Evolutionary conservation across 2,113 vertebrate species (phyloP).

Genomic region (Dromiciops gliroides): DNA sequence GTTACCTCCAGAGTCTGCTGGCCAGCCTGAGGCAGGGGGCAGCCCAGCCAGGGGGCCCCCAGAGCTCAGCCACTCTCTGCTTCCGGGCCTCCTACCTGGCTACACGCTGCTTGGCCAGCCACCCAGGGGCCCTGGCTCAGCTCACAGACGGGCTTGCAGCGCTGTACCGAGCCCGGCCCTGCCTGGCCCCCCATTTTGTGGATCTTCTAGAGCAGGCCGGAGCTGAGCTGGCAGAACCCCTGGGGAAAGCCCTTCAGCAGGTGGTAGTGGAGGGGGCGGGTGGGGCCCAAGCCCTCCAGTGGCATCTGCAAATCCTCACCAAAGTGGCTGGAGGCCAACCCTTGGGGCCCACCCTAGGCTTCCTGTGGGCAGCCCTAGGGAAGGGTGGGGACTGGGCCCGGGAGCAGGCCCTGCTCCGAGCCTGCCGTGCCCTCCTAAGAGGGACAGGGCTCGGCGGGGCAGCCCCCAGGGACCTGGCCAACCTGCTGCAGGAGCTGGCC

Average conservation of each 20-base stretch:
- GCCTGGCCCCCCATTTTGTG: conserved; percentile 88
- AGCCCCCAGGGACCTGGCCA: conserved; percentile 81
- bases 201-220: conserved; percentile 85
- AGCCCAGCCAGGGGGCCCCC: conserved; percentile 75
- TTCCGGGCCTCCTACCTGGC: conserved; percentile 89
- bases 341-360: conserved; percentile 81
- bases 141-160: conserved; percentile 81
- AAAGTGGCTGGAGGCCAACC: conserved; percentile 82
- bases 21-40: conserved; percentile 83
- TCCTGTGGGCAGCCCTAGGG: conserved; percentile 82
- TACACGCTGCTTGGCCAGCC: conserved; percentile 82
- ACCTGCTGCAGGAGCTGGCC: conserved; percentile 87
- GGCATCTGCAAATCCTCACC: conserved; percentile 88
- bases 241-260: conserved; percentile 83
- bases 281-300: conserved; percentile 78
- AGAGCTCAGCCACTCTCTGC: conserved; percentile 83
- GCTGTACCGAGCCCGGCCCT: conserved; percentile 85
- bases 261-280: conserved; percentile 78
- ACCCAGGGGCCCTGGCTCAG: conserved; percentile 71
- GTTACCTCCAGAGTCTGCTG: conserved; percentile 86
- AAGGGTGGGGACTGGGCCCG: conserved; percentile 83
- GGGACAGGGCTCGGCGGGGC: conserved; percentile 78
- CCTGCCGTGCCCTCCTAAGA: conserved; percentile 87
- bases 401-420: conserved; percentile 85
- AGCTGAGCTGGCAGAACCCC: conserved; percentile 78